Percentiles rank a stretch among this genome's conserved stretches.
Conservation (phyloP, 2,113 vertebrate species). For the Saguinus imperator region DNA sequence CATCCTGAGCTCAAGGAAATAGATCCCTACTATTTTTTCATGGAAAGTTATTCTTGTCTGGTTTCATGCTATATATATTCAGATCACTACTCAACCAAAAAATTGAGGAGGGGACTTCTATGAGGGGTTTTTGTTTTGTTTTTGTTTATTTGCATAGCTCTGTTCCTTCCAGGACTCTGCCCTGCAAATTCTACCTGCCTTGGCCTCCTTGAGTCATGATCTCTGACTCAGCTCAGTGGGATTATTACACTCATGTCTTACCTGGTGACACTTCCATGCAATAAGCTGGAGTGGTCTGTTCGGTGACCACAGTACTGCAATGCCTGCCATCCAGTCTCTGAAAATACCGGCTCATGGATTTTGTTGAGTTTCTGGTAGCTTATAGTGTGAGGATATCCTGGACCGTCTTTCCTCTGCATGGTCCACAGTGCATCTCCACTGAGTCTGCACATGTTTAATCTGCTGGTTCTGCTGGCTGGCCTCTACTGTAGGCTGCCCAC, state of each 20-base stretch:
- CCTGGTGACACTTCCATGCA: background rate
- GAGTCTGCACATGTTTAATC: background rate
- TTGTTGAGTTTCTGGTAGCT: background rate
- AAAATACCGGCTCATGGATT: background rate
- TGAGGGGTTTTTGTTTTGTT: background rate
- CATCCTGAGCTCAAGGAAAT: background rate
- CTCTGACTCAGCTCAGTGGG: background rate
- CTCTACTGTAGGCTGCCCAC: background rate
- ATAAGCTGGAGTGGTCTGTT: background rate
- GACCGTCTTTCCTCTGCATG: background rate
- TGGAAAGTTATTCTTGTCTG: background rate
- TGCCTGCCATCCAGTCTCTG: background rate
- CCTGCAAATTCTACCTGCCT: background rate
- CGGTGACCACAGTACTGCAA: background rate
- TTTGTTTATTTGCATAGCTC: background rate
- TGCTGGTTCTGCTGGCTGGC: background rate
- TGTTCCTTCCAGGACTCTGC: background rate
- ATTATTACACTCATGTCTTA: background rate
- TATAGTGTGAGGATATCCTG: background rate
- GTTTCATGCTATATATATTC: background rate
- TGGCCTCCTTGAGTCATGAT: background rate
- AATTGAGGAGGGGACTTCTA: background rate
- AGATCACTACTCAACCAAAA: conserved; percentile 10
- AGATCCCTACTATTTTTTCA: background rate
- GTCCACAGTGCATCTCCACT: background rate